phyloP scores from a whole-genome alignment of 2,888 invertebrate species.

The Aphodius granarius region DNA sequence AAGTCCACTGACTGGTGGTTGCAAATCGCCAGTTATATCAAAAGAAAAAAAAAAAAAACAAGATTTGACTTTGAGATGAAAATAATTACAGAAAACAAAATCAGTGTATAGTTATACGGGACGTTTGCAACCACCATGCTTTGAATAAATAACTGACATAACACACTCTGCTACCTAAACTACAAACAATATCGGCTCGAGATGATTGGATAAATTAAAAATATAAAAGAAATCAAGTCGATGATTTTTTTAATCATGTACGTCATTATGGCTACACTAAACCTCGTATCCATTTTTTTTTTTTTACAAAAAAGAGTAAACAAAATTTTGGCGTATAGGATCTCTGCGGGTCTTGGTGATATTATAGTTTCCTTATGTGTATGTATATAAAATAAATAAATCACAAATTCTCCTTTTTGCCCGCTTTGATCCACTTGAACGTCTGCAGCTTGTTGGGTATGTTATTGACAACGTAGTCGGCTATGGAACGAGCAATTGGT shows the following conservation, averaged over 20 bases:
- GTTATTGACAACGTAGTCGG: conserved; percentile 49
- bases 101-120: not conserved
- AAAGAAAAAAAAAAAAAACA: no score
- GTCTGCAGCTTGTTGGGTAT: conserved; percentile 33
- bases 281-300: not conserved
- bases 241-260: not conserved
- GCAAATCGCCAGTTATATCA: not conserved
- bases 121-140: not conserved
- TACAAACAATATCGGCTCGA: not conserved
- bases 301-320: not conserved
- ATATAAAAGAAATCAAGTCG: not conserved
- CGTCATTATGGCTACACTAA: not conserved
- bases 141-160: not conserved
- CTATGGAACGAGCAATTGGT: conserved; percentile 51
- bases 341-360: not conserved
- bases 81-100: not conserved
- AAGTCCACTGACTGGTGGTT: not conserved
- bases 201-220: not conserved
- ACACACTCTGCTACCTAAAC: not conserved
- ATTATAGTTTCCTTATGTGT: not conserved
- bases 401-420: conserved; percentile 27
- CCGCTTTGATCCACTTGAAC: conserved; percentile 30
- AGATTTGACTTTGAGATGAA: not conserved
- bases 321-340: not conserved
- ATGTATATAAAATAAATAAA: not conserved